These are phyloP conservation scores for Phoxinus dragarum DNA, from an alignment of 2,797 vertebrate genomes.

Conservation along the genomic window DNA sequence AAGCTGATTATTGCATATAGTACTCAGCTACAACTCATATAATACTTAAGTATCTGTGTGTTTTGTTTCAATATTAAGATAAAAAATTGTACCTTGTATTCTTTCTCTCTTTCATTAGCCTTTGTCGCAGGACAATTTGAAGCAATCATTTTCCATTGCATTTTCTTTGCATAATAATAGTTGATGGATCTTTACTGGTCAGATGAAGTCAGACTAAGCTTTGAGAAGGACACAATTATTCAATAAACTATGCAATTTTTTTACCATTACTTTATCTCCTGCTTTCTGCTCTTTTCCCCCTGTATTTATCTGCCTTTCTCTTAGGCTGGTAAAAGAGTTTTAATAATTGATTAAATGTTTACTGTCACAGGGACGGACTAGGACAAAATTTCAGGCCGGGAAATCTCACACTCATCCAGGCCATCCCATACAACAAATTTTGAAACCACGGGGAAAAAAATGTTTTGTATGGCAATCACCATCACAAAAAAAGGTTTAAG, in stretches of 20 bases:
- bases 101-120: not conserved
- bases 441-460: too few relatives aligned
- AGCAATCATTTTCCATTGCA: not conserved
- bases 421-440: too few relatives aligned
- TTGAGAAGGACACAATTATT: not conserved
- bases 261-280: not conserved
- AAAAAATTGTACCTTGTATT: not conserved
- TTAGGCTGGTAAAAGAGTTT: not conserved
- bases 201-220: not conserved
- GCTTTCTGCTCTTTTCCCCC: not conserved
- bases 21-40: not conserved
- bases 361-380: not conserved
- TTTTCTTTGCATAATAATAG: not conserved
- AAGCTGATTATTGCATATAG: conserved; percentile 59
- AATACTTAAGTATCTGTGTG: not conserved
- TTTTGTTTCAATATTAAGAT: not conserved
- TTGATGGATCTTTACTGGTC: not conserved
- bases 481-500: too few relatives aligned
- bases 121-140: not conserved
- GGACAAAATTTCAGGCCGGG: too few relatives aligned
- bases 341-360: not conserved
- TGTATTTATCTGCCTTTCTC: too few relatives aligned
- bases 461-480: too few relatives aligned
- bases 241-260: not conserved
- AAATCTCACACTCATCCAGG: too few relatives aligned